Evolutionary conservation across 1,140 invertebrate genomes (phyloP), one percentile per base, ranked within the genome.

Genomic region (Galleria mellonella): DNA sequence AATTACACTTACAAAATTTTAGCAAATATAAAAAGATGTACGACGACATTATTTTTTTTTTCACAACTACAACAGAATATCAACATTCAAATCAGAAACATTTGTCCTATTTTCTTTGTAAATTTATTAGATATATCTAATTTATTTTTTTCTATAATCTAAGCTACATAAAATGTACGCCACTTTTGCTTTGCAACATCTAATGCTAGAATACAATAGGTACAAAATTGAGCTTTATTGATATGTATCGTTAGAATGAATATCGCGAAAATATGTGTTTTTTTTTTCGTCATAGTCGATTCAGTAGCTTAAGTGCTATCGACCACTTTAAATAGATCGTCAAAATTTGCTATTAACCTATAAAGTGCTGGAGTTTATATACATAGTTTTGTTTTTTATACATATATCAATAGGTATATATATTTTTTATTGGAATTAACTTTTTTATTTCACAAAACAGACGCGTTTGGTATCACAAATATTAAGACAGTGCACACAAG

Each of bases 181-280:
- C 51, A 55, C 15, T 59, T 72, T 76, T 79, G 62, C 63, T 62
- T 70, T 65, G 73, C 78, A 73, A 69, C 62, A 63, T 62, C 72
- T 78, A 75, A 73, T 55, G 55, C 76, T 79, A 83, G 55, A 65
- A 74, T 81, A 74, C 48, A 62, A 69, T 79, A 77, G 55, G 72
- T 83, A 83, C 54, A 83, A 83, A 79, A 83, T 83, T 83, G 79
- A 83, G 79, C 79, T 75, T 83, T 73, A 58, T 68, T 83, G 79
- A 83, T 83, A 83, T 83, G 79, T 78, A 65, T 74, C 68, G 71
- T 73, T 71, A 56, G 31, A 59, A 54, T 55, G 44, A 57, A 44
- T 55, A 62, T 55, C 23, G 43, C 51, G 17, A 23, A 23, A 23
- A 23, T 23, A 23, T 23, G n/a, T n/a, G n/a, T n/a, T n/a, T 23